Evolutionary conservation across 2,113 vertebrate genomes (phyloP).

Genomic region (Meles meles): DNA sequence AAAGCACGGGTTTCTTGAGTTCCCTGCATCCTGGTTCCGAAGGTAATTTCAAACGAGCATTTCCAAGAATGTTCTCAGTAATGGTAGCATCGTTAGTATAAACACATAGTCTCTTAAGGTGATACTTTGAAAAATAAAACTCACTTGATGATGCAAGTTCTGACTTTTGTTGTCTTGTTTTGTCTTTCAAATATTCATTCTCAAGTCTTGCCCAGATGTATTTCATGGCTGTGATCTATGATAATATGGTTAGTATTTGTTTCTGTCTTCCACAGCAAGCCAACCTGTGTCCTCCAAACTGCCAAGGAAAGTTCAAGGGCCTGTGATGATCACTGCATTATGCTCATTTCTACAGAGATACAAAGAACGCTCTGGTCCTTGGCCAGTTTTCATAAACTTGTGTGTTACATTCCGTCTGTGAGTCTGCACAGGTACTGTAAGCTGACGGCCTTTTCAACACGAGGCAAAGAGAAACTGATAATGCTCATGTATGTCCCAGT

Average conservation of each 20-base stretch:
- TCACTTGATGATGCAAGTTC: background rate
- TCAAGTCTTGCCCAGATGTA: background rate
- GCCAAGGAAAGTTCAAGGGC: background rate
- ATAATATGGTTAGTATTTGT: background rate
- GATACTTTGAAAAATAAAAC: conserved; percentile 23
- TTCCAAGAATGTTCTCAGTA: background rate
- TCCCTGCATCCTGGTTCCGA: background rate
- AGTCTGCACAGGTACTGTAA: background rate
- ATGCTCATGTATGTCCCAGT: background rate
- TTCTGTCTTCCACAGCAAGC: background rate
- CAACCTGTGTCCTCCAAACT: background rate
- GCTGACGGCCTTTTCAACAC: background rate
- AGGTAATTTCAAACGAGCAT: background rate
- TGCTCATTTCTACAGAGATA: background rate
- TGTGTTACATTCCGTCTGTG: background rate
- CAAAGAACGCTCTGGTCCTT: background rate
- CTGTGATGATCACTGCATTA: background rate
- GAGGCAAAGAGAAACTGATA: background rate
- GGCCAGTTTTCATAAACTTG: background rate
- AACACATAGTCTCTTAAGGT: background rate
- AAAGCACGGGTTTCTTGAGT: background rate
- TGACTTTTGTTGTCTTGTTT: background rate
- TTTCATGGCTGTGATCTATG: background rate
- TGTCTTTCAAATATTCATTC: background rate
- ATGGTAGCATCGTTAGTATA: background rate